Evolutionary conservation across 1,140 invertebrate genomes (phyloP).

Genomic region (Tetragnatha versicolor): DNA sequence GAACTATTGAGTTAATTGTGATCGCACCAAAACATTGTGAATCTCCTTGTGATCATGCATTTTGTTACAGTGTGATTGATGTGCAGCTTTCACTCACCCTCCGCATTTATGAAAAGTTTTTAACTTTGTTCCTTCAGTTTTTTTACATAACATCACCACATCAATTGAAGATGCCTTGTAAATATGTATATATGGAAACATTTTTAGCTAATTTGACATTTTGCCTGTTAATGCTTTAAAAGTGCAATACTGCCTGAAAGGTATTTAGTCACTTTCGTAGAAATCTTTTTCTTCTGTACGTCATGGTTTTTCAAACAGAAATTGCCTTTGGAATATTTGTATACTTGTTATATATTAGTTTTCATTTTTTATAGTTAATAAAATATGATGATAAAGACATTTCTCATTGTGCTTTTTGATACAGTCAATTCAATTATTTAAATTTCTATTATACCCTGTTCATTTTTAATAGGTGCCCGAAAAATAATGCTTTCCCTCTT

Average conservation of each 20-base stretch:
- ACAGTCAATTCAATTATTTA: too few species aligned
- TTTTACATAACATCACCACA: slow-evolving; percentile 10
- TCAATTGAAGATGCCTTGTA: slow-evolving; percentile 36
- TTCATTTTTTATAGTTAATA: slow-evolving; percentile 55
- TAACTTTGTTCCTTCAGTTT: slow-evolving; percentile 18
- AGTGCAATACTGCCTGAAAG: slow-evolving; percentile 52
- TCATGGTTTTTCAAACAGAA: slow-evolving; percentile 43
- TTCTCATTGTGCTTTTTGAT: too few species aligned
- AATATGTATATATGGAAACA: slow-evolving; percentile 47
- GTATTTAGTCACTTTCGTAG: slow-evolving; percentile 48
- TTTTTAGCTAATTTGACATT: slow-evolving; percentile 52
- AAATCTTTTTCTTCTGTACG: slow-evolving; percentile 22
- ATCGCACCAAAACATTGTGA: slow-evolving; percentile 27
- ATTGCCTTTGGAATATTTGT: slow-evolving; percentile 53
- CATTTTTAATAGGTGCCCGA: too few species aligned
- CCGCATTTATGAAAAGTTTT: not conserved
- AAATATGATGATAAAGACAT: too few species aligned
- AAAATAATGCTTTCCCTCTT: too few species aligned
- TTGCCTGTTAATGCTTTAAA: slow-evolving; percentile 43
- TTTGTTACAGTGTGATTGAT: slow-evolving; percentile 21
- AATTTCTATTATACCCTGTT: too few species aligned
- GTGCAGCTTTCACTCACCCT: slow-evolving; percentile 21
- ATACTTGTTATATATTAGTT: slow-evolving; percentile 55
- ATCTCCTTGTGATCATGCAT: slow-evolving; percentile 3
- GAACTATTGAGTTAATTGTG: slow-evolving; percentile 10